Conservation (phyloP, 2,797 vertebrate species). For the Microcaecilia unicolor region DNA sequence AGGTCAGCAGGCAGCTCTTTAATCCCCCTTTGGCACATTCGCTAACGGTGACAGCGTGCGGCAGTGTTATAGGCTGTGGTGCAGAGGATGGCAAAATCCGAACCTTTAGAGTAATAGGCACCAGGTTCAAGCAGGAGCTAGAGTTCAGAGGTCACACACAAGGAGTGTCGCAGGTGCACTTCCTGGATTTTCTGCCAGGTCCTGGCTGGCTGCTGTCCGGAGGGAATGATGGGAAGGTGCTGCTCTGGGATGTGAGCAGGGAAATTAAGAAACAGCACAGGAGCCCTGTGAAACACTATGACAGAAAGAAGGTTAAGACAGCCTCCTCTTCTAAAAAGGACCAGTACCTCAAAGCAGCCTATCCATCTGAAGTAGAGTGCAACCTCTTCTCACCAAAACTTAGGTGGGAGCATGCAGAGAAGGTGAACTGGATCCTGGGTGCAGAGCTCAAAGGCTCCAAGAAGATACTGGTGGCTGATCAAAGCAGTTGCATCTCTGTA, state of each 20-base stretch:
- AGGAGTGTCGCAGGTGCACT: slow-evolving; percentile 83
- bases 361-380: slow-evolving; percentile 19
- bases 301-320: slow-evolving; percentile 35
- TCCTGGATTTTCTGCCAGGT: slow-evolving; percentile 63
- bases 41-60: slow-evolving; percentile 72
- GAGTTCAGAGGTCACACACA: slow-evolving; percentile 70
- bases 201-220: slow-evolving; percentile 74
- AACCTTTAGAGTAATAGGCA: slow-evolving; percentile 69
- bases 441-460: slow-evolving; percentile 65
- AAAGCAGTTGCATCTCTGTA: slow-evolving; percentile 62
- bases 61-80: slow-evolving; percentile 77
- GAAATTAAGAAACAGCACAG: slow-evolving; percentile 48
- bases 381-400: slow-evolving; percentile 54
- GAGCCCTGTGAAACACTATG: slow-evolving; percentile 38
- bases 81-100: slow-evolving; percentile 83
- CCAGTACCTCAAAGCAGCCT: slow-evolving; percentile 16
- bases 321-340: slow-evolving; percentile 18
- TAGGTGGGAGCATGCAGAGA: slow-evolving; percentile 74
- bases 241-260: slow-evolving; percentile 76
- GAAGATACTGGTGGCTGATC: slow-evolving; percentile 81
- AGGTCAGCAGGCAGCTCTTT: slow-evolving; percentile 70
- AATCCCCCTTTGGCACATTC: slow-evolving; percentile 90
- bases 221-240: slow-evolving; percentile 80
- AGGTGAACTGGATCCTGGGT: slow-evolving; percentile 87
- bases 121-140: slow-evolving; percentile 66